Evolutionary conservation across 2,888 invertebrate species (phyloP), one percentile per base, ranked within the genome.

Genomic region (Drosophila leonis): DNA sequence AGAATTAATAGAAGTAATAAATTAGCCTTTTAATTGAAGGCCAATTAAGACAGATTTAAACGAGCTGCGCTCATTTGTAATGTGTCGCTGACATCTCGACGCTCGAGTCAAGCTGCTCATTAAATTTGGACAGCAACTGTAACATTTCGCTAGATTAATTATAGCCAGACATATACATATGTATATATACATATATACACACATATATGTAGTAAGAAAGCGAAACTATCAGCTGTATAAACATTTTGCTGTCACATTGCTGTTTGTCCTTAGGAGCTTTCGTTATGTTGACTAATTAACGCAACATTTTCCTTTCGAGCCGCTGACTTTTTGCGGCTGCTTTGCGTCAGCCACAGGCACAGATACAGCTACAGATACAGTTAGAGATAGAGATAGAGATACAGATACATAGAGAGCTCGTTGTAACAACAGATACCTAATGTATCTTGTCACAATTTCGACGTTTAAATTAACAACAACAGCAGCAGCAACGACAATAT

Each of bases 371-470:
- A 65, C 67, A 71, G 73, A 63, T 63, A 63, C 54, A 52, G 52
- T 13, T 52, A 6, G 48, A 31, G n/a, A 3, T 18, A 31, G 29
- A 48, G 12, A 29, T 18, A 31, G 27, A 44, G 20, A 20, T 46
- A 27, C 15, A 44, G 20, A 20, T 46, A 27, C 15, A 18, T 39
- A 8, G 18, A n/a, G 46, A 24, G 27, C 24, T 29, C 7, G 42
- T 51, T 78, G 61, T 49, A 69, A 59, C 56, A 56, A 65, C 67
- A 68, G 39, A 55, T 59, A 60, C 67, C 60, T 86, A 78, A 83
- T 86, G 83, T 86, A 66, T 78, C 73, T 61, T 86, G 83, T 86
- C 89, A 83, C 82, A 71, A 64, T 72, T 87, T 89, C 84, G 77
- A 89, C 82, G 66, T 83, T 84, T 82, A 89, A 89, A 85, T 84